Evolutionary conservation across 2,888 invertebrate species (phyloP), one percentile per base, ranked within the genome.

Genomic region (Tiliacea citrago): DNA sequence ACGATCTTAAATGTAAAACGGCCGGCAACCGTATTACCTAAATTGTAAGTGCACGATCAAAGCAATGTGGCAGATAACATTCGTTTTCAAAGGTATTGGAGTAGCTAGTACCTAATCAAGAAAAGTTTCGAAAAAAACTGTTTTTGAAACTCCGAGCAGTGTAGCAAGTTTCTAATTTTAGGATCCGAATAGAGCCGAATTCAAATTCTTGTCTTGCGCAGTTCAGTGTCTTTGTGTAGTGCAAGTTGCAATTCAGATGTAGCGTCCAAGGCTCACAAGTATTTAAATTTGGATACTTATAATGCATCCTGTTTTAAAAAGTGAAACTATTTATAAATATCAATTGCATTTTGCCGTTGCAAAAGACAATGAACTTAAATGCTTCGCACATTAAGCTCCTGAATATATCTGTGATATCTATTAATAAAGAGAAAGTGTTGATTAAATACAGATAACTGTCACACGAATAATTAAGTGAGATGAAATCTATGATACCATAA

Each of bases 381-480:
- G 62, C 69, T 73, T 72, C 62, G 35, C 47, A 69, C 65, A 73
- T 61, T 69, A 71, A 66, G 55, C 62, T 75, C 35, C 66, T 62
- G 10, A 45, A 77, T 58, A 68, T 75, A 82, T 67, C 69, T 74
- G 13, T 67, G 29, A 68, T 58, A 82, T 53, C 21, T 75, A 69
- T 47, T 61, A 81, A 80, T 88, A 81, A 89, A 87, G 90, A 92
- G 93, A 93, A 93, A 93, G 93, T 91, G 80, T 77, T 88, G 81
- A 91, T 92, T 90, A 87, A 85, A 87, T 75, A 79, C 69, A 79
- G 76, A 88, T 87, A 88, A 90, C 87, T 92, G 92, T 93, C 92
- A 88, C 91, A 88, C 88, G 89, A 90, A 86, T 90, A 91, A 93
- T 93, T 92, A 91, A 93, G 88, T 77, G 86, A 88, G 87, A 87